These are phyloP conservation scores for Furnarius figulus DNA, from an alignment of 2,113 vertebrate genomes.

Conservation along the genomic window DNA sequence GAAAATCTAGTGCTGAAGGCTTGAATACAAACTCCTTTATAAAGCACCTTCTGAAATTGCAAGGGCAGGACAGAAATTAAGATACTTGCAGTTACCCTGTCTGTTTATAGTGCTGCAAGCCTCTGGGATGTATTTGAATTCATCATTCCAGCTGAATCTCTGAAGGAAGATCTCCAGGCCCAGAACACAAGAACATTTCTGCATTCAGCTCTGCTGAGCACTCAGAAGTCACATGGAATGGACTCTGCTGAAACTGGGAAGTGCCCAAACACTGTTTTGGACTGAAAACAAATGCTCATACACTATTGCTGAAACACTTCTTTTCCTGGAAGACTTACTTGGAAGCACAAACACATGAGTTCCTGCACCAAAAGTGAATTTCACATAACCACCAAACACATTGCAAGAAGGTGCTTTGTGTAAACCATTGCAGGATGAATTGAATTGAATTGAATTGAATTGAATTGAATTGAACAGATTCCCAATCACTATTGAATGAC, in stretches of 20 bases:
- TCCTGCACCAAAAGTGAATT: background rate
- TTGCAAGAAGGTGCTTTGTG: rapidly evolving
- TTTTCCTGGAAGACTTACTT: constrained; percentile 5
- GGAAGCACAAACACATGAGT: background rate
- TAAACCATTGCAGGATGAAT: background rate
- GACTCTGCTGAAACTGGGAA: background rate
- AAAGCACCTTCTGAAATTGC: background rate
- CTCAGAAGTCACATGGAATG: rapidly evolving
- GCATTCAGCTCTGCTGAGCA: background rate
- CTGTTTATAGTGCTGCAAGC: background rate
- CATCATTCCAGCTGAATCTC: background rate
- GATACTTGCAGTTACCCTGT: background rate
- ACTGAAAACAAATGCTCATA: background rate
- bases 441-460: background rate
- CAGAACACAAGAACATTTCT: background rate
- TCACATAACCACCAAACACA: background rate
- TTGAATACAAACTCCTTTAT: background rate
- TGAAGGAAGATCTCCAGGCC: background rate
- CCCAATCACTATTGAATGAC: rapidly evolving
- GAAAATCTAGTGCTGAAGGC: rapidly evolving
- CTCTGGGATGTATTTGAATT: background rate
- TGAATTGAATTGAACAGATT: background rate
- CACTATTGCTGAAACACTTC: background rate
- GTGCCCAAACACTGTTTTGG: background rate
- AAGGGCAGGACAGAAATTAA: background rate